Percentiles rank a stretch among this genome's conserved stretches.
phyloP scores from a whole-genome alignment of 2,113 vertebrate species.

The Himantopus leucocephalus region DNA sequence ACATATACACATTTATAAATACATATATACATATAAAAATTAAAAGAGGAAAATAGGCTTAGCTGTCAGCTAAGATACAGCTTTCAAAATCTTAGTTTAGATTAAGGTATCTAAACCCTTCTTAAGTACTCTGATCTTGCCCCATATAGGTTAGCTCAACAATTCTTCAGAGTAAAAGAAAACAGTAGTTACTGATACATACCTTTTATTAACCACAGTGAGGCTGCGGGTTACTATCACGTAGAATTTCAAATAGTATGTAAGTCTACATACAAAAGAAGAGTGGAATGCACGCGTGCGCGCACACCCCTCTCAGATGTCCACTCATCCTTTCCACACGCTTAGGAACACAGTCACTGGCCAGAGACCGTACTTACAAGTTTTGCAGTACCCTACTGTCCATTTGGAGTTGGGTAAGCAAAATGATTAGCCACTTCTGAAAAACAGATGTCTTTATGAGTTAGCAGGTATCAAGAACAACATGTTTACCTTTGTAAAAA shows the following conservation, averaged over 20 bases:
- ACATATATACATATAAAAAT: not conserved
- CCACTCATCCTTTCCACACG: no score
- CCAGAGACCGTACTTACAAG: not conserved
- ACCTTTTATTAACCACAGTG: not conserved
- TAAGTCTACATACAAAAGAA: not conserved
- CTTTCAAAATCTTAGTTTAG: not conserved
- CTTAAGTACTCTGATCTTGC: not conserved
- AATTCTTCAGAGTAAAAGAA: not conserved
- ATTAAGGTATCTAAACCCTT: not conserved
- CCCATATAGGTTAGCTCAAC: not conserved
- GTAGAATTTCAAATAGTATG: not conserved
- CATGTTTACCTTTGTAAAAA: conserved; percentile 92
- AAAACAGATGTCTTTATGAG: not conserved
- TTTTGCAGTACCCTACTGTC: not conserved
- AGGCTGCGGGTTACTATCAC: not conserved
- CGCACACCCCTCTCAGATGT: fast-evolving
- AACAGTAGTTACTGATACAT: not conserved
- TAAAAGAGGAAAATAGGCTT: not conserved
- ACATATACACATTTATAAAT: not conserved
- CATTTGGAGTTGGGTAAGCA: not conserved
- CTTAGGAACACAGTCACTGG: not conserved
- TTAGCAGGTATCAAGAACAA: not conserved
- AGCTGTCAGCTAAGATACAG: not conserved
- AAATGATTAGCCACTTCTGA: not conserved
- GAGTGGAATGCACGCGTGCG: not conserved